These are phyloP conservation scores for Thaleichthys pacificus DNA, from an alignment of 2,797 vertebrate genomes.

Conservation along the genomic window DNA sequence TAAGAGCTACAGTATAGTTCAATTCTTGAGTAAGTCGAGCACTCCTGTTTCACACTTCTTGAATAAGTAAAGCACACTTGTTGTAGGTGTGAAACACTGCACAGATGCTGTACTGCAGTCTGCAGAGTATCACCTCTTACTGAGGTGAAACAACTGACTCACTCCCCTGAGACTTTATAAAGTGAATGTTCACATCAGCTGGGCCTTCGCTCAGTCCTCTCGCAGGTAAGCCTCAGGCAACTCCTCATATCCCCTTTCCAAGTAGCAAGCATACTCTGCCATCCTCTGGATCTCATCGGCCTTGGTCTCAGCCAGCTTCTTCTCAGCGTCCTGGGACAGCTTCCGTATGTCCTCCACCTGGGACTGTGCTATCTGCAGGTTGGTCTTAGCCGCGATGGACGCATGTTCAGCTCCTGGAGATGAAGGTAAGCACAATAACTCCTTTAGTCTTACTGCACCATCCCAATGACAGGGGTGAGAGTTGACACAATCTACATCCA, in stretches of 20 bases:
- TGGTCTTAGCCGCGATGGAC: constrained; percentile 76
- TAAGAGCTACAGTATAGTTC: background rate
- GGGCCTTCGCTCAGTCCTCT: constrained; percentile 80
- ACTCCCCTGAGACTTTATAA: background rate
- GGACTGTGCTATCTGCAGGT: constrained; percentile 82
- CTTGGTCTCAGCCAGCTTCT: constrained; percentile 84
- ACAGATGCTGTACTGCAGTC: background rate
- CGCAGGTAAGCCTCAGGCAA: constrained; percentile 86
- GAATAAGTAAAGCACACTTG: background rate
- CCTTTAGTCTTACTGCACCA: constrained; percentile 15
- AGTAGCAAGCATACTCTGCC: constrained; percentile 52
- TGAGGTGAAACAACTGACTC: background rate
- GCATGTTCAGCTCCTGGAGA: constrained; percentile 88
- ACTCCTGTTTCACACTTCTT: background rate
- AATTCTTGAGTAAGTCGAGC: background rate
- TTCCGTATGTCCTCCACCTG: constrained; percentile 84
- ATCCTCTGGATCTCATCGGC: constrained; percentile 86
- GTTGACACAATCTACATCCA: constrained; percentile 8
- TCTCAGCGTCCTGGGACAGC: constrained; percentile 83
- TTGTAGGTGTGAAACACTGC: background rate
- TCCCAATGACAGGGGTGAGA: constrained; percentile 27
- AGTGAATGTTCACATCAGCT: background rate
- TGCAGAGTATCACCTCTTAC: background rate
- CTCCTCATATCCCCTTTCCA: constrained; percentile 65
- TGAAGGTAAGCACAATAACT: constrained; percentile 22